A percentile compares a stretch with the other conserved stretches of the same genome.
Evolutionary conservation across 2,113 vertebrate genomes (phyloP).

Genomic region (Ovis aries): ARS-UI_Ramb_v3.0 NC_056054.1:121839001-121839500

Average conservation of each 20-base stretch:
- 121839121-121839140: neutral
- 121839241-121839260: neutral
- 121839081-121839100: neutral
- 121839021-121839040: neutral
- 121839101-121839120: neutral
- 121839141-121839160: neutral
- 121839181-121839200: neutral
- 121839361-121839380: constrained; percentile 38
- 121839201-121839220: neutral
- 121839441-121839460: constrained; percentile 60
- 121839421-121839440: constrained; percentile 17
- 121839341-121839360: constrained; percentile 5
- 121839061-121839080: neutral
- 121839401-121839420: neutral
- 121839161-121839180: neutral
- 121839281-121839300: neutral
- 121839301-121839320: neutral
- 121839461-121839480: constrained; percentile 39
- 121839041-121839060: neutral
- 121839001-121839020: neutral
- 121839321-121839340: neutral
- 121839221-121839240: neutral
- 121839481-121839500: neutral
- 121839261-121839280: neutral
- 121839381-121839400: constrained; percentile 20